Evolutionary conservation across 1,140 invertebrate species (phyloP).

Genomic region (Panagrolaimus sp.): DNA sequence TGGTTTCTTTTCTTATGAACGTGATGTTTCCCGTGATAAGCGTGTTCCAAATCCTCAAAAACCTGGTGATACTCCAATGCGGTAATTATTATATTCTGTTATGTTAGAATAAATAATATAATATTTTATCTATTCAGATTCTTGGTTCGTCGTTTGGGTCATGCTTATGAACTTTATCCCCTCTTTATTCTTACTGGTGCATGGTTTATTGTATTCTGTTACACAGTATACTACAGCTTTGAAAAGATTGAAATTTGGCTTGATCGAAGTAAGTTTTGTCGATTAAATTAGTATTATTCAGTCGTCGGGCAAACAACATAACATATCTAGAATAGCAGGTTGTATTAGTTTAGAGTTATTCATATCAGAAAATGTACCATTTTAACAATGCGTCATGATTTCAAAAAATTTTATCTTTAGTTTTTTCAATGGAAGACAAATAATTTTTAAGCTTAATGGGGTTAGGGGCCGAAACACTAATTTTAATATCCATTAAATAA

Average conservation of each 20-base stretch:
- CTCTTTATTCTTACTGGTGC: constrained; percentile 37
- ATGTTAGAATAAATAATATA: background rate
- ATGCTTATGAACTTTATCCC: constrained; percentile 52
- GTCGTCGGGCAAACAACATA: no score
- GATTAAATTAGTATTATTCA: background rate
- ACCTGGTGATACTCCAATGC: constrained; percentile 45
- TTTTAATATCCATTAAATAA: no score
- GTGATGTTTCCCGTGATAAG: constrained; percentile 49
- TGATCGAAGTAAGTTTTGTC: constrained; percentile 44
- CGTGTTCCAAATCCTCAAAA: constrained; percentile 49
- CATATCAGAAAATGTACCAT: no score
- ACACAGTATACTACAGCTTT: constrained; percentile 44
- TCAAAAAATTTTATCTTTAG: no score
- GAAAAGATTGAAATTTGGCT: constrained; percentile 51
- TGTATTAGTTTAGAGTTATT: no score
- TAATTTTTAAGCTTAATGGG: no score
- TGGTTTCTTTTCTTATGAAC: constrained; percentile 50
- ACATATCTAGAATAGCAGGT: no score
- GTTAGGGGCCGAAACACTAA: no score
- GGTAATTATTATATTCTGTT: constrained; percentile 32
- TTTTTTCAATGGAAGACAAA: no score
- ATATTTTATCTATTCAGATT: constrained; percentile 44
- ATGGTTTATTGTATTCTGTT: constrained; percentile 51
- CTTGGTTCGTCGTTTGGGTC: constrained; percentile 42
- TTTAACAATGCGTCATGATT: no score